Base-by-base conservation (phyloP, 2,797 vertebrate genomes). In the Holocentrus rufus region DNA sequence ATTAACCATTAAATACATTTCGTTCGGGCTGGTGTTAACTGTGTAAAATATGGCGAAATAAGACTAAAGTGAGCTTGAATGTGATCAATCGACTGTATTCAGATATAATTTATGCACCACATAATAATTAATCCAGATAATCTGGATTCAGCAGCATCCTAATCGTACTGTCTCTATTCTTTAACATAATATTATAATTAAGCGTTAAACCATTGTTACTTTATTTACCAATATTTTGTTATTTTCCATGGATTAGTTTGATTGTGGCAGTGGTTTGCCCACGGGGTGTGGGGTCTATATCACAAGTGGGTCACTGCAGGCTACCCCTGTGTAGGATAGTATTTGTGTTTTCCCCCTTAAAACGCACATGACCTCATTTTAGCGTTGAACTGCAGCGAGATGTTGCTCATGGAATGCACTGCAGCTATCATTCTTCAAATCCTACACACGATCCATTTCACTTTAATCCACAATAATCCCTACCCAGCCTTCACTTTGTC, bases 401-500 rank as follows among this genome's bases (percentile, higher is more conserved):
- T 85, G 88, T 84, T 79, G 75, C 81, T 88, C 88, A 89, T 82
- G n/a, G 36, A 39, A 57, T 50, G 9, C 36, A 57, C 39, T 64
- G 88, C 89, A 90, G 72, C 88, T 85, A 82, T 89, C 82, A 80
- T 57, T 47, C 72, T 77, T 83, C 76, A 87, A 91, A 91, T 89
- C 88, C 89, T 79, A 79, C 84, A 81, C 20, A 53, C 23, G 85
- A 90, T 90, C 91, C 85, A 88, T 89, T 89, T 87, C 66, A 74
- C 52, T n/a, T 73, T 90, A 90, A 92, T 91, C 89, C 91, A 87
- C 81, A 74, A 81, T 90, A 91, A 91, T 91, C 87, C 81, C 76
- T 66, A 68, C 69, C 56, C 65, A 50, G 11, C 50, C 46, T 20
- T 42, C 18, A 58, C 15, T 62, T 15, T 31, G 81, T 67, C 17